A percentile compares a stretch with the other conserved stretches of the same genome.
These are phyloP conservation scores for Harpalus rufipes DNA, from an alignment of 2,888 invertebrate genomes.

Conservation along the genomic window DNA sequence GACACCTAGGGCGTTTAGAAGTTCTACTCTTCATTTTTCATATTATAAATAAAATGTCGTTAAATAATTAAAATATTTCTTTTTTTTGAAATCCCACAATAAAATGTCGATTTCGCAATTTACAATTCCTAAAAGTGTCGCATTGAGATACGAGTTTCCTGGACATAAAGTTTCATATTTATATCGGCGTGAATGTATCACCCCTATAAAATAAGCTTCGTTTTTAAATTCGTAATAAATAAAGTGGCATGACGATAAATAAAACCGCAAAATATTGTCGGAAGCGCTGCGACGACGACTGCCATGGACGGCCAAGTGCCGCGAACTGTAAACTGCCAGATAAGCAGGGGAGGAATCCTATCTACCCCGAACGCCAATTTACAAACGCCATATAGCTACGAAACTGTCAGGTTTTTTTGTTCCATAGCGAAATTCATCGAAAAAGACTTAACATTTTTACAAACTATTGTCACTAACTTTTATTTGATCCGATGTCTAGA, in stretches of 20 bases:
- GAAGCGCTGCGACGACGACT: slow-evolving; percentile 16
- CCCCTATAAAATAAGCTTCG: slow-evolving; percentile 2
- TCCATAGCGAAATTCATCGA: too few relatives aligned
- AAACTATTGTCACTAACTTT: too few relatives aligned
- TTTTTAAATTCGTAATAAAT: slow-evolving; percentile 54
- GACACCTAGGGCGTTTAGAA: too few relatives aligned
- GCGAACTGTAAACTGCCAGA: slow-evolving; percentile 51
- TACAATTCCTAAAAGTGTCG: neutral
- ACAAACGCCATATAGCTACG: neutral
- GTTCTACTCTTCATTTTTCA: too few relatives aligned
- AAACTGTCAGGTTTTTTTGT: neutral
- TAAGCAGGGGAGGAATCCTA: slow-evolving; percentile 14
- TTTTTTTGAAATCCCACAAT: neutral
- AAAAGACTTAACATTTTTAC: too few relatives aligned
- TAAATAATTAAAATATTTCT: neutral
- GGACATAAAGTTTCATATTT: neutral
- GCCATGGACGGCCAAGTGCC: slow-evolving; percentile 34
- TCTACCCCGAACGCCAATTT: neutral
- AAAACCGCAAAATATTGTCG: slow-evolving; percentile 56
- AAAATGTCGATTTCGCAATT: neutral
- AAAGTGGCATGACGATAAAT: slow-evolving; percentile 51
- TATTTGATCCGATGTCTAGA: too few relatives aligned
- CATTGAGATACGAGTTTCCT: neutral
- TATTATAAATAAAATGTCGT: too few relatives aligned
- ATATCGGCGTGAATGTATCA: neutral